Conservation (phyloP, 1,140 invertebrate genomes). For the Aphaenogaster floridana region DNA sequence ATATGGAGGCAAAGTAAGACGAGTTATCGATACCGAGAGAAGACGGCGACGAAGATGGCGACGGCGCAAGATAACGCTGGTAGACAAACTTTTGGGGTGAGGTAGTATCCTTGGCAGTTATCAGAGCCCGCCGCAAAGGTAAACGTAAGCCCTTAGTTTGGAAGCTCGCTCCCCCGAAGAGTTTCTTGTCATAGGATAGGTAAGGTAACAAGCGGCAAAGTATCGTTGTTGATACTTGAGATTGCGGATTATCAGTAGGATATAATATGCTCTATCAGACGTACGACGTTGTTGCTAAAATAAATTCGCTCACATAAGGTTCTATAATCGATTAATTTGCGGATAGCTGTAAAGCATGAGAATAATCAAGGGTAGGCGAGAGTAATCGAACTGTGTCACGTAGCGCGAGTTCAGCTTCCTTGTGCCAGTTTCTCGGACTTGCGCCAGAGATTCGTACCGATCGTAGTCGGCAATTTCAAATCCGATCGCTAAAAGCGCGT, state of each 20-base stretch:
- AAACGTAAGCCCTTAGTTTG: constrained; percentile 53
- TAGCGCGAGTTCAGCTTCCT: neutral
- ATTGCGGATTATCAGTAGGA: constrained; percentile 44
- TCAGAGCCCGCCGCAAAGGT: constrained; percentile 68
- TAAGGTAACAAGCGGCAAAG: constrained; percentile 55
- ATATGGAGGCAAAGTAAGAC: constrained; percentile 81
- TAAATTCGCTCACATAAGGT: neutral
- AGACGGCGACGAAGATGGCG: constrained; percentile 33
- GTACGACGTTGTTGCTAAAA: neutral
- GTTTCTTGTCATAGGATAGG: constrained; percentile 53
- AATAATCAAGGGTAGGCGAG: neutral
- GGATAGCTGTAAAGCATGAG: neutral
- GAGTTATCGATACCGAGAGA: constrained; percentile 82
- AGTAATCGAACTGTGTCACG: neutral
- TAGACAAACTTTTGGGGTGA: constrained; percentile 79
- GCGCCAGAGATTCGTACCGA: neutral
- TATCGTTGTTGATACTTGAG: constrained; percentile 61
- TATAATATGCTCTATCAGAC: constrained; percentile 20
- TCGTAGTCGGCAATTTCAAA: neutral
- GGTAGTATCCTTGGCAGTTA: constrained; percentile 69
- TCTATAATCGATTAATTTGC: constrained; percentile 17
- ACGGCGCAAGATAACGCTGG: constrained; percentile 78
- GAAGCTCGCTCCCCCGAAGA: constrained; percentile 44
- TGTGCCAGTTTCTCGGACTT: neutral
- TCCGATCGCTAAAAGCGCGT: constrained; percentile 11